These are phyloP conservation scores for Pachyuromys duprasi DNA, from an alignment of 2,797 vertebrate genomes.

Conservation along the genomic window DNA sequence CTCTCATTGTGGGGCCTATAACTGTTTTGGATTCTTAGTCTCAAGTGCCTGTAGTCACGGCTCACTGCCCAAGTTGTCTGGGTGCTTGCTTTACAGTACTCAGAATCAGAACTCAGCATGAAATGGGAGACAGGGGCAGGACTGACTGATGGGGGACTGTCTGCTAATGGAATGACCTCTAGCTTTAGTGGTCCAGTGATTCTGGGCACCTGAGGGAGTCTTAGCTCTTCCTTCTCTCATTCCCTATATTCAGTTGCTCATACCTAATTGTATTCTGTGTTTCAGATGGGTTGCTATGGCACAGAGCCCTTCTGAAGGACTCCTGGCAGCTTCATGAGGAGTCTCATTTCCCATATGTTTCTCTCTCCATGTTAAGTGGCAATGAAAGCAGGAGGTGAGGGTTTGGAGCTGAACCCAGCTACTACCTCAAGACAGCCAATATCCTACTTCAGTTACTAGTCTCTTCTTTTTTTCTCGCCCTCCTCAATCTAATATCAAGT, in stretches of 20 bases:
- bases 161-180: neutral
- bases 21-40: no score
- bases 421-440: neutral
- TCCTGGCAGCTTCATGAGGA: no score
- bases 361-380: neutral
- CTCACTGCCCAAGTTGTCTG: neutral
- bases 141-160: no score
- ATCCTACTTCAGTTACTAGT: neutral
- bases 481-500: neutral
- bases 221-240: neutral
- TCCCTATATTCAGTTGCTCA: neutral
- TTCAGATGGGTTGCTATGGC: neutral
- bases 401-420: neutral
- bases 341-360: neutral
- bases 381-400: no score
- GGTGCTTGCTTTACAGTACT: neutral
- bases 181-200: no score
- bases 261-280: neutral
- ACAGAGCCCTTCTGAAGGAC: neutral
- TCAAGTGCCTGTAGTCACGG: neutral
- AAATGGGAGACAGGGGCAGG: neutral
- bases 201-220: neutral
- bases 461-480: neutral
- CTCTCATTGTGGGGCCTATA: neutral
- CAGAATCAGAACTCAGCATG: neutral